A percentile compares a stretch with the other conserved stretches of the same genome.
Conservation (phyloP, 2,797 vertebrate species). For the Myotis daubentonii region DNA sequence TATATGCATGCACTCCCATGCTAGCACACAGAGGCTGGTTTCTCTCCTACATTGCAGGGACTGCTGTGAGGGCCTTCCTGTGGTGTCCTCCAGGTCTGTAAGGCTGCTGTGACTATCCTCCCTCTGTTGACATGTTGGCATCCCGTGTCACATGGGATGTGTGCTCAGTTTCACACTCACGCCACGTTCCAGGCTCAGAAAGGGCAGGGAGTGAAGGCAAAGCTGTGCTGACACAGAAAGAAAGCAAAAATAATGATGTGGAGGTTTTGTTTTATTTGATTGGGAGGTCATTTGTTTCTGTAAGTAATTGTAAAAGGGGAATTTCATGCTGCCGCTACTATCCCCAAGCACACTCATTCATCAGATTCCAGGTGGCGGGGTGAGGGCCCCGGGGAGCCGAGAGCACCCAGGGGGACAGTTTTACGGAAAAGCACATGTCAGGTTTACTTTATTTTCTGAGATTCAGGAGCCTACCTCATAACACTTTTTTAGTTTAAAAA, state of each 20-base stretch:
- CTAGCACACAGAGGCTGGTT: background rate
- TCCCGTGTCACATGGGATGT: background rate
- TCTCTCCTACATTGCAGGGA: no score
- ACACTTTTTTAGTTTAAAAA: constrained; percentile 56
- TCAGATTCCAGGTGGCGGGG: background rate
- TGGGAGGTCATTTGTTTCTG: constrained; percentile 63
- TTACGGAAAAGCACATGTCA: background rate
- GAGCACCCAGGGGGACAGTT: background rate
- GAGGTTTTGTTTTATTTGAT: constrained; percentile 71
- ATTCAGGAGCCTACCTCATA: constrained; percentile 34
- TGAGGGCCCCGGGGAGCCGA: background rate
- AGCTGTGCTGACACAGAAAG: constrained; percentile 72
- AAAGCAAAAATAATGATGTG: constrained; percentile 67
- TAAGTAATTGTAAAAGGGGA: constrained; percentile 55
- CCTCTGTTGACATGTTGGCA: background rate
- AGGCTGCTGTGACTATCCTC: background rate
- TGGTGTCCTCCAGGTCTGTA: background rate
- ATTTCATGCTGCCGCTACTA: constrained; percentile 58
- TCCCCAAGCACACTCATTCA: constrained; percentile 45
- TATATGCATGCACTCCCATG: background rate
- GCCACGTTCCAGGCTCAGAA: background rate
- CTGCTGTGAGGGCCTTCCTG: background rate
- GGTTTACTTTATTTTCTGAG: constrained; percentile 44
- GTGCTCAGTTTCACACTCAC: background rate
- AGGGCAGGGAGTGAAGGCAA: constrained; percentile 40